Percentiles rank a stretch among this genome's conserved stretches.
phyloP scores from a whole-genome alignment of 2,113 vertebrate genomes.

The Thinocorus orbignyianus region DNA sequence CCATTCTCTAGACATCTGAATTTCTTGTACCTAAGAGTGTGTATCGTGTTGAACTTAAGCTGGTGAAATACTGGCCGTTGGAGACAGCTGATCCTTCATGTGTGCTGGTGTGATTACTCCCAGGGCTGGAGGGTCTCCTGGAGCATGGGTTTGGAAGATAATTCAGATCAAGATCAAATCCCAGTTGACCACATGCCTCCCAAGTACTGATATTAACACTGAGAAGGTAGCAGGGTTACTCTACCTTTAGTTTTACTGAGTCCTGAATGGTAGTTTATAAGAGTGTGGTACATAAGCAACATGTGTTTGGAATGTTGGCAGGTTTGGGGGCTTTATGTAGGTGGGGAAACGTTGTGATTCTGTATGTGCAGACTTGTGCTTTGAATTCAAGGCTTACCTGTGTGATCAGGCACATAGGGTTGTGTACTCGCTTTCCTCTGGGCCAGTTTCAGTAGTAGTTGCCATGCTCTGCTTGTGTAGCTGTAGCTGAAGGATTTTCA shows the following conservation, averaged over 20 bases:
- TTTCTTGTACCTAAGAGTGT: background rate
- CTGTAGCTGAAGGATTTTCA: background rate
- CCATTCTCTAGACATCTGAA: background rate
- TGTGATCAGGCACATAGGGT: fast-evolving
- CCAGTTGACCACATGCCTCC: background rate
- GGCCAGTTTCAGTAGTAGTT: background rate
- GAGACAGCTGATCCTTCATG: background rate
- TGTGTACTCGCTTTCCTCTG: fast-evolving
- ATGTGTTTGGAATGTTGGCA: background rate
- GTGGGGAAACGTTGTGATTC: background rate
- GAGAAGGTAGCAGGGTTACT: background rate
- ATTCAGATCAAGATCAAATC: background rate
- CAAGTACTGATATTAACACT: background rate
- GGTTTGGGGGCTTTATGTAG: background rate
- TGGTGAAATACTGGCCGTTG: background rate
- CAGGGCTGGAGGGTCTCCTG: background rate
- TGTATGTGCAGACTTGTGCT: background rate
- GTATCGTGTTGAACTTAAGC: background rate
- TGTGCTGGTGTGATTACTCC: background rate
- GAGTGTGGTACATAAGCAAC: background rate
- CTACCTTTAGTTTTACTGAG: background rate
- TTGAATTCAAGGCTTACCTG: background rate
- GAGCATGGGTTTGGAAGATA: background rate
- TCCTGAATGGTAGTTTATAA: background rate
- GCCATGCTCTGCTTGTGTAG: background rate